Evolutionary conservation across 1,140 invertebrate species (phyloP).

Genomic region (Danaus plexippus): DNA sequence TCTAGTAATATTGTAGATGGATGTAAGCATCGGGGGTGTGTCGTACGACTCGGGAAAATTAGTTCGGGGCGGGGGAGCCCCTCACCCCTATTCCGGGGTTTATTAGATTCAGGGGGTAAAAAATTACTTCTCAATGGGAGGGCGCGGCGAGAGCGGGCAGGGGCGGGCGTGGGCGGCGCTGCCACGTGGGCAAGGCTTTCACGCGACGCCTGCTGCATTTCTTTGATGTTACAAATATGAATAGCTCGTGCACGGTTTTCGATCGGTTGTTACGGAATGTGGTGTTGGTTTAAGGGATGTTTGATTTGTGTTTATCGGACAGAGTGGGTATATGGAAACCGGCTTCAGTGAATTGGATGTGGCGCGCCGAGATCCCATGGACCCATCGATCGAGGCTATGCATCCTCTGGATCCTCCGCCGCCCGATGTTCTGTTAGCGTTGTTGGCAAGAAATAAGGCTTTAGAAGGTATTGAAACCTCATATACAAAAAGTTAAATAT

Average conservation of each 20-base stretch:
- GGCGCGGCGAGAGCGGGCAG: conserved; percentile 45
- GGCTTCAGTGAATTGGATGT: conserved; percentile 50
- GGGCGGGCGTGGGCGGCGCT: conserved; percentile 58
- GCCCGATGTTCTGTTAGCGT: conserved; percentile 85
- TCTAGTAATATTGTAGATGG: conserved; percentile 69
- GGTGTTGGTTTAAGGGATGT: conserved; percentile 29
- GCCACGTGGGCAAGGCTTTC: conserved; percentile 50
- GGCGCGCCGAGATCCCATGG: conserved; percentile 45
- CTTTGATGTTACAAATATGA: conserved; percentile 28
- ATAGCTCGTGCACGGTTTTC: conserved; percentile 20
- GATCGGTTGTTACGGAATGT: conserved; percentile 30
- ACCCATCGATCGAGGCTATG: conserved; percentile 47
- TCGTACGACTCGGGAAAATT: conserved; percentile 70
- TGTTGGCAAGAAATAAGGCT: conserved; percentile 88
- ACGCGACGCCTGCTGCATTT: conserved; percentile 37
- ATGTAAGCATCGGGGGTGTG: conserved; percentile 70
- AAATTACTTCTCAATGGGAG: conserved; percentile 71
- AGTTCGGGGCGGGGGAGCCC: conserved; percentile 69
- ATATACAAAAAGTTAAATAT: too few species aligned
- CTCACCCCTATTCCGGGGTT: conserved; percentile 44
- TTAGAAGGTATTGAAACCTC: conserved; percentile 79
- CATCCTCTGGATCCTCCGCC: conserved; percentile 72
- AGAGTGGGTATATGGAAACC: conserved; percentile 34
- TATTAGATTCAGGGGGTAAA: conserved; percentile 70
- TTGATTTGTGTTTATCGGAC: conserved; percentile 39